These are phyloP conservation scores for Luperina nickerlii DNA, from an alignment of 2,888 invertebrate species.

Conservation along the genomic window DNA sequence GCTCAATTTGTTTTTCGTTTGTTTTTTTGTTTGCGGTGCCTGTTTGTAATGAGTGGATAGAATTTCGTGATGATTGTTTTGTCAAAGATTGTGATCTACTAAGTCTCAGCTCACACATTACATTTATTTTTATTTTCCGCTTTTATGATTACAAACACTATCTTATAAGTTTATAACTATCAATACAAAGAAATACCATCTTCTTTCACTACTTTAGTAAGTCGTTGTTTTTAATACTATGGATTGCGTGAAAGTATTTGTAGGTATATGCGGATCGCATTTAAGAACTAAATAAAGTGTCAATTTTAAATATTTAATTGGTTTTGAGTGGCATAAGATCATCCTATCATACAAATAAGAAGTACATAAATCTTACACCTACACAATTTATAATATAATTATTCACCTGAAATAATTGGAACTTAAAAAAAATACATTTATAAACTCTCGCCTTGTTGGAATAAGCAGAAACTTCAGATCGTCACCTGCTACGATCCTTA, in stretches of 20 bases:
- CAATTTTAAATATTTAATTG: neutral
- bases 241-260: neutral
- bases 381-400: no score
- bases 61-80: constrained; percentile 30
- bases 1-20: constrained; percentile 73
- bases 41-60: constrained; percentile 37
- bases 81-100: neutral
- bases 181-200: neutral
- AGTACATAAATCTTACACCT: neutral
- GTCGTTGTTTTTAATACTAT: neutral
- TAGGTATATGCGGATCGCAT: neutral
- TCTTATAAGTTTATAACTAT: neutral
- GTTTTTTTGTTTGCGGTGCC: constrained; percentile 55
- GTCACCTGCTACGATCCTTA: no score
- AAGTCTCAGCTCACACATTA: no score
- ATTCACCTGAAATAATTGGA: neutral
- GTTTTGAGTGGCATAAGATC: neutral
- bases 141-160: neutral
- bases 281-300: neutral
- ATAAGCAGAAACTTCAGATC: neutral
- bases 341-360: neutral
- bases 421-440: neutral
- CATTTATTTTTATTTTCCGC: neutral
- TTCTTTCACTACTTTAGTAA: neutral
- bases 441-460: neutral